Evolutionary conservation across 2,888 invertebrate genomes (phyloP).

Genomic region (Encarsia formosa): DNA sequence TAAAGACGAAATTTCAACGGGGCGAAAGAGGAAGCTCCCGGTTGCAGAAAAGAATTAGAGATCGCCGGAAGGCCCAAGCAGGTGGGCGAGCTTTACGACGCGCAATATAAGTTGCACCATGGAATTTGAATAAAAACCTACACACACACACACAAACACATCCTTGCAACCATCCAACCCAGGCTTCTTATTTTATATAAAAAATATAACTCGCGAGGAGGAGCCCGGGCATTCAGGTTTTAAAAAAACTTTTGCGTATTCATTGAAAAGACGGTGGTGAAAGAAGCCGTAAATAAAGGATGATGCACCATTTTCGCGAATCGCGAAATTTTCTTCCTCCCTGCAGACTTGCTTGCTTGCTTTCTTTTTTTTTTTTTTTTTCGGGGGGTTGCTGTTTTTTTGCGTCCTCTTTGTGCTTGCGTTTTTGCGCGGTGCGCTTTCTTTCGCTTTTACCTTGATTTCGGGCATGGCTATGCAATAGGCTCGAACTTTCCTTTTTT

Average conservation of each 20-base stretch:
- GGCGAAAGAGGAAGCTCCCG: no score
- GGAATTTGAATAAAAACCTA: no score
- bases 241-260: constrained; percentile 48
- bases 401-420: neutral
- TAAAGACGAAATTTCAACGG: no score
- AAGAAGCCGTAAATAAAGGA: constrained; percentile 36
- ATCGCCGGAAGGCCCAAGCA: no score
- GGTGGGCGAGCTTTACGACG: no score
- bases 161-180: no score
- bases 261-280: constrained; percentile 44
- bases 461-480: constrained; percentile 2
- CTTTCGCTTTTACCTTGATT: neutral
- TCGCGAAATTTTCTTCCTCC: neutral
- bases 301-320: constrained; percentile 21
- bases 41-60: no score
- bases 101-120: no score
- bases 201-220: no score
- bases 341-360: neutral
- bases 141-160: no score
- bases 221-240: constrained; percentile 37
- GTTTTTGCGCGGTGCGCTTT: no score
- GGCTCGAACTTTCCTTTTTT: constrained; percentile 26
- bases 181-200: no score
- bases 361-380: neutral
- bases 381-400: constrained; percentile 17